Conservation (phyloP, 2,113 vertebrate species). For the Catagonus wagneri region DNA sequence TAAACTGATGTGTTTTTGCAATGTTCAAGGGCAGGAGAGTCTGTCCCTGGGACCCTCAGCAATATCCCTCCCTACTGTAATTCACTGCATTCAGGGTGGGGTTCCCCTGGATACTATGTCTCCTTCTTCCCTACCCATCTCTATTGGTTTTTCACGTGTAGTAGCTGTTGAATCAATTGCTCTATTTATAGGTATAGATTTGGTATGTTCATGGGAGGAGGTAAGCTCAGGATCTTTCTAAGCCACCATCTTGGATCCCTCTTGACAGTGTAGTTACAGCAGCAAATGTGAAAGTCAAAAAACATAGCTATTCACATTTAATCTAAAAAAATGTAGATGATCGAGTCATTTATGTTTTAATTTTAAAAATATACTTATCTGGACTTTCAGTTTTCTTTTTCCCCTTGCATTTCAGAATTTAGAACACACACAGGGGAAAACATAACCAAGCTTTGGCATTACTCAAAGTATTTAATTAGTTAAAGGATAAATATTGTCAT, state of each 20-base stretch:
- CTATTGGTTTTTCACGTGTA: neutral
- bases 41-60: too few species aligned
- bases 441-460: neutral
- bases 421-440: neutral
- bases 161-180: neutral
- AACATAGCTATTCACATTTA: neutral
- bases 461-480: constrained; percentile 60
- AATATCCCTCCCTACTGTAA: too few species aligned
- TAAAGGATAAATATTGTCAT: constrained; percentile 56
- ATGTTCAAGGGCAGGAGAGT: too few species aligned
- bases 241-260: neutral
- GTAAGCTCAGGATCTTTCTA: neutral
- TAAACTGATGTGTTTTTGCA: too few species aligned
- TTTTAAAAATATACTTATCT: constrained; percentile 10
- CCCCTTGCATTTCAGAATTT: constrained; percentile 32
- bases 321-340: neutral
- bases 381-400: constrained; percentile 5
- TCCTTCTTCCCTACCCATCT: too few species aligned
- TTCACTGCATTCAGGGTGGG: too few species aligned
- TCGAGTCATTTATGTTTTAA: neutral
- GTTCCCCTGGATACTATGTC: too few species aligned
- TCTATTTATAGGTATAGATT: neutral
- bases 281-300: too few species aligned
- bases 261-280: too few species aligned
- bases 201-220: neutral